These are phyloP conservation scores for Digitonthophagus gazella DNA, from an alignment of 2,888 invertebrate species.

Conservation along the genomic window DNA sequence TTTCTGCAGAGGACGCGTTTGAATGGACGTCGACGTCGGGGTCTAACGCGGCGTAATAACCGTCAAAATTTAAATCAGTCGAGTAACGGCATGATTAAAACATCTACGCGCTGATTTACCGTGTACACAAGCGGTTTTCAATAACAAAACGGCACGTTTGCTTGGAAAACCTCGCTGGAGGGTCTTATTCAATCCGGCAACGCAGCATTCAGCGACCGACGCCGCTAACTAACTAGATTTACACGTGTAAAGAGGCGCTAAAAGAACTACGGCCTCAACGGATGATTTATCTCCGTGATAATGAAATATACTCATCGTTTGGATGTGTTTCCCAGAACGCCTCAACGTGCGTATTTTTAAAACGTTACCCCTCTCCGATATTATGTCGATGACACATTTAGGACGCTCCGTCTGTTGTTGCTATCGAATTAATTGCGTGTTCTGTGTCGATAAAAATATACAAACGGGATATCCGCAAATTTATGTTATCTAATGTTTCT, in stretches of 20 bases:
- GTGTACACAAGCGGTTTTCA: slow-evolving; percentile 12
- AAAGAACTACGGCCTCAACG: slow-evolving; percentile 23
- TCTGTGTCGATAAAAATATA: background rate
- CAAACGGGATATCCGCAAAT: background rate
- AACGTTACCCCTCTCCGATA: background rate
- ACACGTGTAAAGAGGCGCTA: slow-evolving; percentile 27
- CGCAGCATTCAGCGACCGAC: background rate
- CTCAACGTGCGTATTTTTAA: background rate
- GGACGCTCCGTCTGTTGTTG: background rate
- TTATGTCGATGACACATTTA: background rate
- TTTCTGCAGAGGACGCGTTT: background rate
- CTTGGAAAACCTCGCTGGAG: background rate
- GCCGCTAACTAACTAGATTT: slow-evolving; percentile 19
- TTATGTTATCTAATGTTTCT: background rate
- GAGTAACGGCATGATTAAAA: slow-evolving; percentile 1
- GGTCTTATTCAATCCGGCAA: background rate
- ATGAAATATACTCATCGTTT: slow-evolving; percentile 27
- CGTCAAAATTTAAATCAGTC: background rate
- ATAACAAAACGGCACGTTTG: slow-evolving; percentile 16
- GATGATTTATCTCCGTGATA: slow-evolving; percentile 27
- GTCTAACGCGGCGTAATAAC: background rate
- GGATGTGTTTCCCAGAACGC: slow-evolving; percentile 24
- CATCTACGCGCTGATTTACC: slow-evolving; percentile 6
- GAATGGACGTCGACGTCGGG: background rate
- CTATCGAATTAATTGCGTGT: background rate